Base-by-base conservation (phyloP, 2,888 invertebrate species). In the Chrysolina haemoptera region DNA sequence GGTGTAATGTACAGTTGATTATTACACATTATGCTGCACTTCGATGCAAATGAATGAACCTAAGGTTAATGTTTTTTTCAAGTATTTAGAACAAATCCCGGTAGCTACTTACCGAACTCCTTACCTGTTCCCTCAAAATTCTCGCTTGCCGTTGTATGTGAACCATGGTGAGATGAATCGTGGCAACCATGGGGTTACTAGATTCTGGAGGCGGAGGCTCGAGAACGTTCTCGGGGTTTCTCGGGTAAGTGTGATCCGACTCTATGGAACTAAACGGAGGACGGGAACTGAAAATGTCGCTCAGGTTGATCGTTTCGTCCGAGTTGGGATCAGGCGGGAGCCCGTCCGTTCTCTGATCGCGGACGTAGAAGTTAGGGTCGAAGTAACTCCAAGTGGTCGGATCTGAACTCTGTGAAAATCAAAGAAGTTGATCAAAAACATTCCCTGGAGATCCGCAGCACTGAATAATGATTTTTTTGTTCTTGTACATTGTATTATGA, bases 61-160 rank as follows among this genome's bases (percentile, higher is more conserved):
- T n/a, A n/a, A n/a, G n/a, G n/a, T n/a, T n/a, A n/a, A n/a, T n/a
- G n/a, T n/a, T n/a, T 27, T 20, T 16, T 62, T 22, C 20, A n/a
- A 14, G 27, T 8, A 8, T 8, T 35, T 8, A 35, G 35, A 35
- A 35, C 16, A 62, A 62, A 8, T 10, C n/a, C n/a, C 12, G 5
- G 3, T 20, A 12, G 20, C 18, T 27, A 48, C 20, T 68, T 63
- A 16, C 87, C 87, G 20, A 87, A 87, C 63, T 83, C 85, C 74
- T 87, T 27, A 85, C 84, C 78, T 87, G 87, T 46, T 84, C 82
- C 35, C 87, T 74, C 59, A 88, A 78, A 48, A 86, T 74, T 68
- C 87, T 81, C n/a, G 87, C 86, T 77, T 87, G 87, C 22, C 86
- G 76, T 70, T 86, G 87, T 46, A 88, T 88, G 77, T 88, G 87